These are phyloP conservation scores for Gymnorhina tibicen DNA, from an alignment of 2,113 vertebrate genomes.

Conservation along the genomic window DNA sequence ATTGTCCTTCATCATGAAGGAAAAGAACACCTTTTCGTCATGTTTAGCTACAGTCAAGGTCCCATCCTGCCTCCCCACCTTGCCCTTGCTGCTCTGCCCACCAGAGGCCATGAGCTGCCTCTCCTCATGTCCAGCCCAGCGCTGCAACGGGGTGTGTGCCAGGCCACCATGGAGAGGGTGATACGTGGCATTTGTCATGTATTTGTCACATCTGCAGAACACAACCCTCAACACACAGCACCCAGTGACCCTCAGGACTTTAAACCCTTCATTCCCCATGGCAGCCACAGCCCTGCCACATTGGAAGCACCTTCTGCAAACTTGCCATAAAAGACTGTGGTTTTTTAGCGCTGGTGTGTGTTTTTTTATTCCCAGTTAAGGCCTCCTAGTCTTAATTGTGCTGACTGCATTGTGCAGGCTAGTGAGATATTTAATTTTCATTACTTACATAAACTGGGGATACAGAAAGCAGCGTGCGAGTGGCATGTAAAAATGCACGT, in stretches of 20 bases:
- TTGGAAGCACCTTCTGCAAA: background rate
- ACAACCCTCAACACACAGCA: background rate
- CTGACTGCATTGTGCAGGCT: background rate
- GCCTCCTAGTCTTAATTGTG: background rate
- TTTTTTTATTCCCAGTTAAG: background rate
- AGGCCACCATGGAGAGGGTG: background rate
- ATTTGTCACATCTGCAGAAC: background rate
- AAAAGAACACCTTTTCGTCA: background rate
- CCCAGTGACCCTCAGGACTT: background rate
- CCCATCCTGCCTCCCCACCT: background rate
- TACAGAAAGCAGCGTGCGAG: background rate
- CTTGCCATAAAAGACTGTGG: background rate
- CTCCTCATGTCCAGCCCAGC: background rate
- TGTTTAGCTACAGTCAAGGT: background rate
- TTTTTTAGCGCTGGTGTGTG: background rate
- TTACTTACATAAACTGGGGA: slow-evolving; percentile 1
- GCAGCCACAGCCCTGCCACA: fast-evolving
- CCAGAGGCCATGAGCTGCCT: fast-evolving
- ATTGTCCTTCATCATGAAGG: background rate
- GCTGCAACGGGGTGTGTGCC: fast-evolving
- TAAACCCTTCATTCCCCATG: fast-evolving
- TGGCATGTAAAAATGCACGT: background rate
- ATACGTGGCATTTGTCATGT: background rate
- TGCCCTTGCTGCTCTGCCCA: background rate
- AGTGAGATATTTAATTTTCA: background rate